Conservation (phyloP, 2,888 invertebrate species). For the Philopedon plagiatum region DNA sequence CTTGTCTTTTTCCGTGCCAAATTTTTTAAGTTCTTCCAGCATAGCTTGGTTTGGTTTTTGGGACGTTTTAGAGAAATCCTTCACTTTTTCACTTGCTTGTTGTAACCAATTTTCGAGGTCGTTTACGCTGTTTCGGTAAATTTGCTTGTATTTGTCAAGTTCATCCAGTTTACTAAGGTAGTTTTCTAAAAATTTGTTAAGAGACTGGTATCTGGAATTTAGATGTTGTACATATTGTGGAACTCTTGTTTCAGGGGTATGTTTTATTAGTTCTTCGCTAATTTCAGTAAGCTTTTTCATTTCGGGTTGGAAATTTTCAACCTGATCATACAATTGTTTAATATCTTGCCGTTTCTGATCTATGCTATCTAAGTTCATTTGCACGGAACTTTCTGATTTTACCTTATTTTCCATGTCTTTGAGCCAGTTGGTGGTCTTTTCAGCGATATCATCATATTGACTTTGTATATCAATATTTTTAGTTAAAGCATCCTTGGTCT, state of each 20-base stretch:
- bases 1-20: slow-evolving; percentile 81
- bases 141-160: slow-evolving; percentile 78
- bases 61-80: slow-evolving; percentile 80
- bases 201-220: slow-evolving; percentile 81
- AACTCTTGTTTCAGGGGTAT: slow-evolving; percentile 87
- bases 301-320: slow-evolving; percentile 76
- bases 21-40: slow-evolving; percentile 81
- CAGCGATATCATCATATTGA: slow-evolving; percentile 84
- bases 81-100: slow-evolving; percentile 82
- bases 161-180: slow-evolving; percentile 82
- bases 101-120: slow-evolving; percentile 86
- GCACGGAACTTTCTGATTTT: slow-evolving; percentile 80
- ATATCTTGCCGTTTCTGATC: slow-evolving; percentile 80
- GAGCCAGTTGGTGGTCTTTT: slow-evolving; percentile 82
- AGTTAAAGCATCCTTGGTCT: slow-evolving; percentile 79
- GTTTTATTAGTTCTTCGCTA: slow-evolving; percentile 80
- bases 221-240: slow-evolving; percentile 86
- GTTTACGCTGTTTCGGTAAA: slow-evolving; percentile 77
- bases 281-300: slow-evolving; percentile 78
- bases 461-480: slow-evolving; percentile 84
- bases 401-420: slow-evolving; percentile 85
- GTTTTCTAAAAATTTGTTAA: slow-evolving; percentile 79
- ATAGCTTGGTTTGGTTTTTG: slow-evolving; percentile 85
- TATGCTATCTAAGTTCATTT: slow-evolving; percentile 79
- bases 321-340: slow-evolving; percentile 74